Evolutionary conservation across 2,113 vertebrate species (phyloP).

Genomic region (Tragelaphus strepsiceros): DNA sequence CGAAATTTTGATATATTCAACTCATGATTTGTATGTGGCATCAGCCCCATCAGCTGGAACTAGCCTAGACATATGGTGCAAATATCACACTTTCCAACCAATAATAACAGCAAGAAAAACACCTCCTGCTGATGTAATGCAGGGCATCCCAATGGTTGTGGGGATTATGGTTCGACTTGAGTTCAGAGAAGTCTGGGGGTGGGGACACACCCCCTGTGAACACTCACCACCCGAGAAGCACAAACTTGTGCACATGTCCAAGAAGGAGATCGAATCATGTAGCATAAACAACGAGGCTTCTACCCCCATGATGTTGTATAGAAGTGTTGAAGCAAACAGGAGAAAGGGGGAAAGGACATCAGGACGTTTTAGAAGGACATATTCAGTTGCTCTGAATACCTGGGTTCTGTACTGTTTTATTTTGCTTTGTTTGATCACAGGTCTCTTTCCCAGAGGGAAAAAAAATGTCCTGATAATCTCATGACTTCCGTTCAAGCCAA

Average conservation of each 20-base stretch:
- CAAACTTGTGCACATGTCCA: slow-evolving; percentile 70
- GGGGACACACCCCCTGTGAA: slow-evolving; percentile 20
- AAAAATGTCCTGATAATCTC: slow-evolving; percentile 64
- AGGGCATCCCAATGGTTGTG: slow-evolving; percentile 44
- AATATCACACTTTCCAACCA: slow-evolving; percentile 73
- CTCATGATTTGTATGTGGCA: slow-evolving; percentile 60
- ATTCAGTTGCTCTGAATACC: slow-evolving; percentile 36
- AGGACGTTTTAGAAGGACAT: slow-evolving; percentile 48
- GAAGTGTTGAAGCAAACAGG: slow-evolving; percentile 25
- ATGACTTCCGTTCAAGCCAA: slow-evolving; percentile 64
- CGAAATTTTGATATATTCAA: slow-evolving; percentile 74
- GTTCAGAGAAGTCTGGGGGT: slow-evolving; percentile 59
- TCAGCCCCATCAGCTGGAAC: slow-evolving; percentile 75
- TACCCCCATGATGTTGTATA: slow-evolving; percentile 36
- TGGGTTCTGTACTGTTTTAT: slow-evolving; percentile 55
- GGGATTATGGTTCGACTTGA: slow-evolving; percentile 35
- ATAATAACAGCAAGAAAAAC: slow-evolving; percentile 35
- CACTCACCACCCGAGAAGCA: slow-evolving; percentile 75
- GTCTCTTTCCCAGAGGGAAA: slow-evolving; percentile 53
- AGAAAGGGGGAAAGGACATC: slow-evolving; percentile 43
- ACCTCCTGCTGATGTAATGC: slow-evolving; percentile 45
- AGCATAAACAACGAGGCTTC: slow-evolving; percentile 70
- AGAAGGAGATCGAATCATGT: slow-evolving; percentile 65
- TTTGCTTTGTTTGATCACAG: slow-evolving; percentile 46
- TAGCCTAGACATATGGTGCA: slow-evolving; percentile 74